A percentile compares a stretch with the other conserved stretches of the same genome.
These are phyloP conservation scores for Odontesthes bonariensis DNA, from an alignment of 2,113 vertebrate genomes.

Conservation along the genomic window DNA sequence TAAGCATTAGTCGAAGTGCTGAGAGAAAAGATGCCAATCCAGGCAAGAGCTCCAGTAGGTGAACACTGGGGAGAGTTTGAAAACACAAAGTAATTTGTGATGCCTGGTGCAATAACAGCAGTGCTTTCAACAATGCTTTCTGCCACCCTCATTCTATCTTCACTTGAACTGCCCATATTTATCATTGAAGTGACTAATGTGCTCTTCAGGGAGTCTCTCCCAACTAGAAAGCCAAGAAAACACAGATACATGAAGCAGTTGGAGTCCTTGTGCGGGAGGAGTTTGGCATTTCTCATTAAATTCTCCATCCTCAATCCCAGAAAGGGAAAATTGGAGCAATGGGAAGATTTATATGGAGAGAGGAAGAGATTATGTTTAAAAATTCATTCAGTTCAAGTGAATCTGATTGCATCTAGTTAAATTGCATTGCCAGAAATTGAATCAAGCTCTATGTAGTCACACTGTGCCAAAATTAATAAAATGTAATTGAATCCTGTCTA, in stretches of 20 bases:
- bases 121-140: slow-evolving; percentile 43
- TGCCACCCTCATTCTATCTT: slow-evolving; percentile 52
- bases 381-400: slow-evolving; percentile 71
- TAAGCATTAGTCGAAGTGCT: background rate
- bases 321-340: slow-evolving; percentile 34
- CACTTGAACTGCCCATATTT: slow-evolving; percentile 50
- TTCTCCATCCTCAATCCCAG: slow-evolving; percentile 30
- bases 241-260: slow-evolving; percentile 25
- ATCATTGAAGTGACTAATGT: slow-evolving; percentile 70
- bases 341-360: slow-evolving; percentile 37
- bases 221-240: slow-evolving; percentile 46
- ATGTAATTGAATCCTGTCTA: slow-evolving; percentile 75
- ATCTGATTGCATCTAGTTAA: slow-evolving; percentile 73
- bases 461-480: slow-evolving; percentile 78
- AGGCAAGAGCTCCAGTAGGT: slow-evolving; percentile 6
- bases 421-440: slow-evolving; percentile 69
- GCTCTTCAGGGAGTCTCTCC: slow-evolving; percentile 50
- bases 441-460: slow-evolving; percentile 68
- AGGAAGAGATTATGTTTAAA: slow-evolving; percentile 63
- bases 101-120: slow-evolving; percentile 27
- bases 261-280: slow-evolving; percentile 25
- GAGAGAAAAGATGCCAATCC: slow-evolving; percentile 16
- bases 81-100: slow-evolving; percentile 19
- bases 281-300: slow-evolving; percentile 38
- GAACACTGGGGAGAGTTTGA: slow-evolving; percentile 29